These are phyloP conservation scores for Danio jaintianensis DNA, from an alignment of 2,797 vertebrate species.

Conservation along the genomic window DNA sequence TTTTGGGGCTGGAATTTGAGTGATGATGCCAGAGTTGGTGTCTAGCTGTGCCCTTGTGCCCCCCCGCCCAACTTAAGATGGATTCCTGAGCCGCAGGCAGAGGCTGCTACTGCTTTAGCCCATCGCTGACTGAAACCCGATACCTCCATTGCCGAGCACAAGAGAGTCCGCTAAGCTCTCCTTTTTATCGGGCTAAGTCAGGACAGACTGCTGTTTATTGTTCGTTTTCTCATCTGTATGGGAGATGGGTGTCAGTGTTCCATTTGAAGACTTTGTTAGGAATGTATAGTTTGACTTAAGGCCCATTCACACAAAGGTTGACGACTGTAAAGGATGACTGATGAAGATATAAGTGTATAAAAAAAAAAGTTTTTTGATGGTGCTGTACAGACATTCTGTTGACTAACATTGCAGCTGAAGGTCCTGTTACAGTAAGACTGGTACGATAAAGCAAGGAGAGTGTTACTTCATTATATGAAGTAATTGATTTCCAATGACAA, in stretches of 20 bases:
- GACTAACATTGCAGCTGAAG: too few relatives aligned
- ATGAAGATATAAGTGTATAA: too few relatives aligned
- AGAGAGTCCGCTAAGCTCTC: conserved; percentile 68
- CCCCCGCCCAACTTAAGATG: conserved; percentile 56
- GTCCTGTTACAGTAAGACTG: too few relatives aligned
- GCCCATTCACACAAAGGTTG: neutral
- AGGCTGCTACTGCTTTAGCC: conserved; percentile 77
- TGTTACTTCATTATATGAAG: too few relatives aligned
- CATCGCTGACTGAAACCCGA: conserved; percentile 78
- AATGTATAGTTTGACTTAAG: conserved; percentile 27
- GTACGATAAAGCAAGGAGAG: too few relatives aligned
- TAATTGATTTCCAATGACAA: too few relatives aligned
- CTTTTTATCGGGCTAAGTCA: conserved; percentile 71
- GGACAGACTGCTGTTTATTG: conserved; percentile 73
- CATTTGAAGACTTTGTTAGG: conserved; percentile 13
- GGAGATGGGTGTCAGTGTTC: neutral
- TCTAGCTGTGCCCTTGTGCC: conserved; percentile 70
- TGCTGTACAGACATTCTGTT: too few relatives aligned
- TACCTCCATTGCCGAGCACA: conserved; percentile 54
- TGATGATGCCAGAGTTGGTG: conserved; percentile 73
- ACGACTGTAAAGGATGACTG: neutral
- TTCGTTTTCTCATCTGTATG: conserved; percentile 22
- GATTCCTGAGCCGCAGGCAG: conserved; percentile 77
- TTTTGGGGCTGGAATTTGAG: conserved; percentile 71
- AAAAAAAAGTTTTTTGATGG: too few relatives aligned